Base-by-base conservation (phyloP, 2,888 invertebrate species). In the Sicus ferrugineus region DNA sequence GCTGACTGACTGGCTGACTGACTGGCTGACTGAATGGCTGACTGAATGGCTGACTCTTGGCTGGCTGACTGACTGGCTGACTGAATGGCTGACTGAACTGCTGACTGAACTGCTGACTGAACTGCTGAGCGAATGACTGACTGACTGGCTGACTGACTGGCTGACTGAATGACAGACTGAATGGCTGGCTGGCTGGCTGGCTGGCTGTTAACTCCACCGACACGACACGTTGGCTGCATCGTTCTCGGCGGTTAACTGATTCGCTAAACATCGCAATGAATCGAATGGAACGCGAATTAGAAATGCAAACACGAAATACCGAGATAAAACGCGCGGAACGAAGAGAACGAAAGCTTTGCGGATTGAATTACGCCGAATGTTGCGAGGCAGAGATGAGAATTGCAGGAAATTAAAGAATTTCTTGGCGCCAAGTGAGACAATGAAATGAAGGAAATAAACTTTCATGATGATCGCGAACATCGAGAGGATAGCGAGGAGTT, bases 221-320 rank as follows among this genome's bases (percentile, higher is more conserved):
- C n/a, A n/a, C n/a, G n/a, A n/a, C n/a, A n/a, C n/a, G n/a, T n/a
- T n/a, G n/a, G n/a, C n/a, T n/a, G n/a, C n/a, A n/a, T n/a, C n/a
- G n/a, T n/a, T n/a, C n/a, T n/a, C n/a, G n/a, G 28, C 14, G 54
- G 28, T 28, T 54, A 28, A 48, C 21, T n/a, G 48, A 63, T n/a
- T 48, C 19, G 30, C 64, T 48, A 30, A 64, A 64, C 26, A 64
- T 50, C 30, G 30, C 31, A 64, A 64, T 50, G 64, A 31, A 64
- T 19, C 64, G 64, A 64, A 64, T 31, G 30, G 50, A 50, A 64
- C 50, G 50, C 50, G 31, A 63, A 63, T 63, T 63, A 48, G 21
- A 63, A 64, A 64, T 50, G 64, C 14, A 48, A 48, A 63, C 63
- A 63, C 48, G 64, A 50, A 64, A 50, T 21, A 31, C 28, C 19